These are phyloP conservation scores for Epistrophe grossulariae DNA, from an alignment of 2,888 invertebrate genomes.

Conservation along the genomic window DNA sequence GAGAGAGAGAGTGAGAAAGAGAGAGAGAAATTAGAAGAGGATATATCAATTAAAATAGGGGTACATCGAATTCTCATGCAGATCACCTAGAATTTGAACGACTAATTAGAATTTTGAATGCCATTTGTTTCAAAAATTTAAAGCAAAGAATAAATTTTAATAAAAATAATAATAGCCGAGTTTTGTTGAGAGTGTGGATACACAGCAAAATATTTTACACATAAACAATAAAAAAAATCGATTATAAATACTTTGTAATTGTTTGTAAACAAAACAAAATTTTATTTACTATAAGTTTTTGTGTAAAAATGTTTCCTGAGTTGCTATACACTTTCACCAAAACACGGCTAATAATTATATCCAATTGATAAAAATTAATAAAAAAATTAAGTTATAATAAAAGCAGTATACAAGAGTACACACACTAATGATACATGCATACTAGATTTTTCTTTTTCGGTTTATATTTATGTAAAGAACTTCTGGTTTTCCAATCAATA, in stretches of 20 bases:
- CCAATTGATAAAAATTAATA: conserved; percentile 5
- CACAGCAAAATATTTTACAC: too few relatives aligned
- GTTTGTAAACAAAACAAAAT: too few relatives aligned
- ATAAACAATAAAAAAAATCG: too few relatives aligned
- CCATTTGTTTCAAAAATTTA: conserved; percentile 23
- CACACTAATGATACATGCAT: conserved; percentile 76
- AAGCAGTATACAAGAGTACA: conserved; percentile 75
- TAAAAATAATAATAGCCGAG: background rate
- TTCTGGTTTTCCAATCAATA: conserved; percentile 51
- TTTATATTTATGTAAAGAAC: conserved; percentile 25
- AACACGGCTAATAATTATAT: background rate
- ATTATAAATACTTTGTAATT: too few relatives aligned
- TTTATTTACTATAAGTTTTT: too few relatives aligned
- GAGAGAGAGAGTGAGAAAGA: conserved; percentile 31
- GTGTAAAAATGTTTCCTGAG: too few relatives aligned
- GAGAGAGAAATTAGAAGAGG: conserved; percentile 53
- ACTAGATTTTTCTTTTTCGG: conserved; percentile 55
- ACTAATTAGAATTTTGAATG: conserved; percentile 3
- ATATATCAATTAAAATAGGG: conserved; percentile 70
- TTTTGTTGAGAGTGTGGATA: too few relatives aligned
- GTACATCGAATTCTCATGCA: conserved; percentile 77
- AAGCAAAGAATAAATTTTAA: conserved; percentile 30
- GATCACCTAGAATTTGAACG: conserved; percentile 36
- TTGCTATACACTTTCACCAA: too few relatives aligned
- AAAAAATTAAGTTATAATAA: conserved; percentile 37